Conservation (phyloP, 64 coral and sea anemone genomes). For the Pachyseris speciosa region DNA sequence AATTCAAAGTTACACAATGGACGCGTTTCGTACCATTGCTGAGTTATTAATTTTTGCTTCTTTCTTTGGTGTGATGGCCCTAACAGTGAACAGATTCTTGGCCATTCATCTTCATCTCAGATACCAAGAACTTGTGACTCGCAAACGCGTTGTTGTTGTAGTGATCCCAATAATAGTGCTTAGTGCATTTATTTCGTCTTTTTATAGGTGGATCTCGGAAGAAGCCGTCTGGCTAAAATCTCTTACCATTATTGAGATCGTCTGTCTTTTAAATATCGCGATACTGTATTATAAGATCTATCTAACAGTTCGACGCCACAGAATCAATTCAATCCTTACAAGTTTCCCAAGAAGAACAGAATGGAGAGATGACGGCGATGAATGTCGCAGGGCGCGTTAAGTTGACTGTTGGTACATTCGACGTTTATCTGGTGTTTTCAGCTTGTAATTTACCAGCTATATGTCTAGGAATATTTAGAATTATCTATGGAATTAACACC, state of each 20-base stretch:
- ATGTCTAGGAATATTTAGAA: no score
- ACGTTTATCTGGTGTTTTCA: not conserved
- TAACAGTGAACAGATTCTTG: not conserved
- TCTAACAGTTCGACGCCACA: not conserved
- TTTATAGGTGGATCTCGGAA: not conserved
- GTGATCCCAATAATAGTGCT: not conserved
- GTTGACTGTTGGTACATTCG: not conserved
- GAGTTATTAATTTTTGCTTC: not conserved
- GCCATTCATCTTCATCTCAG: conserved; percentile 2
- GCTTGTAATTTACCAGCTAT: no score
- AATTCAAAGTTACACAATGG: no score
- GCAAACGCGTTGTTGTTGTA: not conserved
- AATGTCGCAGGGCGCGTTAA: not conserved
- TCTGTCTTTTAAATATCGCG: not conserved
- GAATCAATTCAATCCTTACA: not conserved
- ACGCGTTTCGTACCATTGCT: not conserved
- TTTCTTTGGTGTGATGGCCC: not conserved
- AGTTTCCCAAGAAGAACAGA: not conserved
- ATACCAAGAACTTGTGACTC: not conserved
- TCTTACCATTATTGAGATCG: not conserved
- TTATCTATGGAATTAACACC: no score
- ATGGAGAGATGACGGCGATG: not conserved
- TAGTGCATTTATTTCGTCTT: not conserved
- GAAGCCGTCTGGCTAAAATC: not conserved
- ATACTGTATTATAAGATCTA: no score